Evolutionary conservation across 2,113 vertebrate species (phyloP).

Genomic region (Ophiodon elongatus): DNA sequence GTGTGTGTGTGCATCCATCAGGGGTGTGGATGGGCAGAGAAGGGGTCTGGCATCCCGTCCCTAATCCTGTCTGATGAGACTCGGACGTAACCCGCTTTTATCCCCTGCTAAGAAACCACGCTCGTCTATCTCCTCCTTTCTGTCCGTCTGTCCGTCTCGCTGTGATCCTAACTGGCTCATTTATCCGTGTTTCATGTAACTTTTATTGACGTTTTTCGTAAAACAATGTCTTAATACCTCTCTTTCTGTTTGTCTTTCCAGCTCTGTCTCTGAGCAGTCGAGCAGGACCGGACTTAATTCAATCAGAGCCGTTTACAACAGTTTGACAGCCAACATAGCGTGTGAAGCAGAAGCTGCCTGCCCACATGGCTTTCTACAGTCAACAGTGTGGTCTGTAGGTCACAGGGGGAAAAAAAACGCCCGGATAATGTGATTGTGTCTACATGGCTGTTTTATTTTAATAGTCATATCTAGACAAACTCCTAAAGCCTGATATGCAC

Average conservation of each 20-base stretch:
- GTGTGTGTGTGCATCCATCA: conserved; percentile 46
- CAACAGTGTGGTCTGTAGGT: background rate
- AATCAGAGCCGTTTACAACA: conserved; percentile 47
- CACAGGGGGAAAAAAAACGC: background rate
- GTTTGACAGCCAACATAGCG: conserved; percentile 20
- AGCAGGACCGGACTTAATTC: conserved; percentile 44
- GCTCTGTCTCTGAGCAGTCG: conserved; percentile 7
- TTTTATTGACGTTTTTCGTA: conserved; percentile 10
- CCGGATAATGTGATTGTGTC: conserved; percentile 46
- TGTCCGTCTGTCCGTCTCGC: conserved; percentile 40
- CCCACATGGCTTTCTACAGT: background rate
- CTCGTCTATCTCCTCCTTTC: conserved; percentile 29
- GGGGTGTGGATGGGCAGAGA: conserved; percentile 39
- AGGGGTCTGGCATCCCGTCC: conserved; percentile 71
- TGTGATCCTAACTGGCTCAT: conserved; percentile 3
- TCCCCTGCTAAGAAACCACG: conserved; percentile 72
- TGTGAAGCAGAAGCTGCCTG: background rate
- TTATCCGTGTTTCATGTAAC: conserved; percentile 21
- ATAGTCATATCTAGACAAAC: conserved; percentile 12
- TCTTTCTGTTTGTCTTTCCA: background rate
- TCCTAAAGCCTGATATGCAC: conserved; percentile 12
- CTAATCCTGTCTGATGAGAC: conserved; percentile 83
- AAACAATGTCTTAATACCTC: background rate
- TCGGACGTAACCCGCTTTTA: conserved; percentile 77
- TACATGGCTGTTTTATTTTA: conserved; percentile 27